Evolutionary conservation across 2,888 invertebrate species (phyloP), one percentile per base, ranked within the genome.

Genomic region (Ametastegia equiseti): DNA sequence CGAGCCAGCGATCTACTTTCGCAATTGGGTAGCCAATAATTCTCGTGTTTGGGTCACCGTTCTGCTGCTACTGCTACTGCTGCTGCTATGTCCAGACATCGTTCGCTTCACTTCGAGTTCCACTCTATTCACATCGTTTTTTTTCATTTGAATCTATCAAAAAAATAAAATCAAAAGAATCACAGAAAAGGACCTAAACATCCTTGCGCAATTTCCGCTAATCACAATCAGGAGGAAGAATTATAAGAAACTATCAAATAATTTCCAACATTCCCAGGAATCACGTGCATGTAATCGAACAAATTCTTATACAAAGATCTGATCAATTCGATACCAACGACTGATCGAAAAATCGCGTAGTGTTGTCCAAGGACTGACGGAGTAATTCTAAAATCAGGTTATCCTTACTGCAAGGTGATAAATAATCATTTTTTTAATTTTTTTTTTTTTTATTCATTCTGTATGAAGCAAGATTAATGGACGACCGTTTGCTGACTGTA

Each of bases 1-100:
- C 27, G 30, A 47, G 27, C 15, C n/a, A 71, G 15, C 30, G 45
- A 30, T 71, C 47, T 71, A 71, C 71, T 71, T 71, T 30, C 15
- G 33, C 71, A 47, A 71, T 71, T 71, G 45, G 71, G 30, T 47
- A 71, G 47, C 71, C 71, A 71, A 71, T 71, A 71, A 71, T 71
- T 71, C 47, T 71, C 42, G 33, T 45, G 47, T 71, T 71, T 71
- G 47, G 71, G 15, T 71, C 30, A 47, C 60, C 27, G 9, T 4
- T 47, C 45, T 30, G 30, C 13, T 30, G n/a, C 39, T 39, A 23
- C 65, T 67, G 15, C 23, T 27, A 39, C 65, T 19, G 15, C 54
- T 54, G 5, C 54, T n/a, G 15, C 54, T 54, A 54, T n/a, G 5
- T 19, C 54, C 30, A 60, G 19, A 60, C 60, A 30, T 60, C 60